Conservation (phyloP, 2,888 invertebrate genomes). For the Heteromyza rotundicornis region DNA sequence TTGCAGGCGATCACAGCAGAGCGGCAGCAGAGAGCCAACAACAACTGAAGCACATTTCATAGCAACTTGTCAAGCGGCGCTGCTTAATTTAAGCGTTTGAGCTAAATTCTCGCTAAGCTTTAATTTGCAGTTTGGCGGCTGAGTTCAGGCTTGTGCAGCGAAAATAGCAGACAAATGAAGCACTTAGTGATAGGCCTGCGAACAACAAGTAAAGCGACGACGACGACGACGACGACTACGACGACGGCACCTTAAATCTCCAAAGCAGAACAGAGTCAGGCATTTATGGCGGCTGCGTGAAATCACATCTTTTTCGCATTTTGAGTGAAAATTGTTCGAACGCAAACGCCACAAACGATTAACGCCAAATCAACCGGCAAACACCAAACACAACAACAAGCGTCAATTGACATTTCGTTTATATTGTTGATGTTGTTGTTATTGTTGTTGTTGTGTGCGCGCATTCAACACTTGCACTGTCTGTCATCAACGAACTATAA, state of each 20-base stretch:
- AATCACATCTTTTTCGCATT: conserved; percentile 2
- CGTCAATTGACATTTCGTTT: neutral
- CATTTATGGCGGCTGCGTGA: neutral
- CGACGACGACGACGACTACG: too few species aligned
- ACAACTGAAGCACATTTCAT: conserved; percentile 11
- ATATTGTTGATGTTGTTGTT: neutral
- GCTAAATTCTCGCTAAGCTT: conserved; percentile 8
- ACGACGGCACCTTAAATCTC: too few species aligned
- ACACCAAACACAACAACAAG: neutral
- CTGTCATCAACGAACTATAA: neutral
- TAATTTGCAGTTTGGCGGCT: conserved; percentile 14
- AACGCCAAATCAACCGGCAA: conserved; percentile 5
- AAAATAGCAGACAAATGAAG: conserved; percentile 2
- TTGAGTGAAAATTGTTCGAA: neutral
- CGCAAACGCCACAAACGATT: conserved; percentile 4
- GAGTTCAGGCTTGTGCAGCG: neutral
- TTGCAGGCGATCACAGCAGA: conserved; percentile 10
- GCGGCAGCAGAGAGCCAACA: neutral
- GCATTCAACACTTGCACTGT: too few species aligned
- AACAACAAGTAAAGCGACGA: too few species aligned
- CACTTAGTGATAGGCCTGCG: neutral
- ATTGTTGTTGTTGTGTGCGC: too few species aligned
- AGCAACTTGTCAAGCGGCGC: conserved; percentile 6
- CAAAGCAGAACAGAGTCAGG: too few species aligned
- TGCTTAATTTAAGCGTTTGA: conserved; percentile 6